Evolutionary conservation across 2,797 vertebrate genomes (phyloP).

Genomic region (Hyperoplus lanceolatus): DNA sequence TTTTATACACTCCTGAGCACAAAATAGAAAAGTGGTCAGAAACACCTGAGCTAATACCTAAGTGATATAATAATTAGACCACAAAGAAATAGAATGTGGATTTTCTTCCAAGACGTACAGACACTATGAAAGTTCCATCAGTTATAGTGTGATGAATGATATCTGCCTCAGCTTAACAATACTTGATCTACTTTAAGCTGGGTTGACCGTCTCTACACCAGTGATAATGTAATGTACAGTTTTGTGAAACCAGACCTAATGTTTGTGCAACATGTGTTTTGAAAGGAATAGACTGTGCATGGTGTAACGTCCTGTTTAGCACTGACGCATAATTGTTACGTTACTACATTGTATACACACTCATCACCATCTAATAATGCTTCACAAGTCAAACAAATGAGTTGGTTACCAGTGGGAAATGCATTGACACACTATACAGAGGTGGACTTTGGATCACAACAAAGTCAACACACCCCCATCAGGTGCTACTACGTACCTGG

Average conservation of each 20-base stretch:
- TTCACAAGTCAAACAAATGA: neutral
- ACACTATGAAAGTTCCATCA: too few relatives aligned
- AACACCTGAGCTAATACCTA: neutral
- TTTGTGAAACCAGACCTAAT: neutral
- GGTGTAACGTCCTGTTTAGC: neutral
- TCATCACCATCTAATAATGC: neutral
- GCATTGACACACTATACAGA: conserved; percentile 7
- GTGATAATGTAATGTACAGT: neutral
- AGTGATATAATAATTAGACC: neutral
- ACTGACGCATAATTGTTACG: neutral
- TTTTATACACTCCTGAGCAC: neutral
- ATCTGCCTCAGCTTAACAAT: neutral
- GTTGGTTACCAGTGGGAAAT: neutral
- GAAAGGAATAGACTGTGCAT: neutral
- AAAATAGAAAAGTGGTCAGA: neutral
- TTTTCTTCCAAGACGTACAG: neutral
- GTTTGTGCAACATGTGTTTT: neutral
- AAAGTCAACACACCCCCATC: conserved; percentile 22
- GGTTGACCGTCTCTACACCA: neutral
- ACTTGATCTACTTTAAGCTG: neutral
- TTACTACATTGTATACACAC: neutral
- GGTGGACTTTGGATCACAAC: conserved; percentile 24
- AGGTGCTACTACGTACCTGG: conserved; percentile 23
- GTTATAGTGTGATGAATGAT: neutral
- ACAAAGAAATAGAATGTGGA: neutral